A percentile compares a stretch with the other conserved stretches of the same genome.
phyloP scores from a whole-genome alignment of 2,888 invertebrate genomes.

The Malthinus flaveolus region DNA sequence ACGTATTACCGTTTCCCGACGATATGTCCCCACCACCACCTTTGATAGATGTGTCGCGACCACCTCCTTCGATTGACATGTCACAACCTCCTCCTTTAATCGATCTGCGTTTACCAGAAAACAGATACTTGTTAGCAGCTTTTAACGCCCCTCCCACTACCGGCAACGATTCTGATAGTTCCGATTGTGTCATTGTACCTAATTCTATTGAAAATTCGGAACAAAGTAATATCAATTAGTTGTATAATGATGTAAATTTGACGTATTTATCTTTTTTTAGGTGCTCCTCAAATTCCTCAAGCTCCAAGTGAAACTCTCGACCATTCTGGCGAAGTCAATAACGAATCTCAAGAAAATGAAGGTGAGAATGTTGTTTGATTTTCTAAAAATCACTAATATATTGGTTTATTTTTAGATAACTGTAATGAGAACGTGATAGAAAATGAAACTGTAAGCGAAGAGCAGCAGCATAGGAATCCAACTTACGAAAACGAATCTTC shows the following conservation, averaged over 20 bases:
- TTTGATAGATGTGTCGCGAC: no score
- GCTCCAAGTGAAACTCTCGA: not conserved
- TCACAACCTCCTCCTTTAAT: not conserved
- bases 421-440: no score
- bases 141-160: not conserved
- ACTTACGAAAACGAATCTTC: no score
- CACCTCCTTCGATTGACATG: not conserved
- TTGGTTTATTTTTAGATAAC: no score
- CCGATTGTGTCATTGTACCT: conserved; percentile 5
- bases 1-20: not conserved
- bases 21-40: not conserved
- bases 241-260: not conserved
- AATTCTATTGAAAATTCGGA: not conserved
- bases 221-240: not conserved
- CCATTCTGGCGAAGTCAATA: not conserved
- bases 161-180: conserved; percentile 19
- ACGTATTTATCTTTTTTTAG: not conserved
- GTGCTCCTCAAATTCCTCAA: not conserved
- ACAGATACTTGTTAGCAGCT: not conserved
- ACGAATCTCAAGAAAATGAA: not conserved
- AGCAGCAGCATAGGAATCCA: no score
- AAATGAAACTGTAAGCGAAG: no score
- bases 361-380: not conserved
- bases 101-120: not conserved
- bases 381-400: no score